phyloP scores from a whole-genome alignment of 2,888 invertebrate genomes.

The Asteroscopus sphinx region DNA sequence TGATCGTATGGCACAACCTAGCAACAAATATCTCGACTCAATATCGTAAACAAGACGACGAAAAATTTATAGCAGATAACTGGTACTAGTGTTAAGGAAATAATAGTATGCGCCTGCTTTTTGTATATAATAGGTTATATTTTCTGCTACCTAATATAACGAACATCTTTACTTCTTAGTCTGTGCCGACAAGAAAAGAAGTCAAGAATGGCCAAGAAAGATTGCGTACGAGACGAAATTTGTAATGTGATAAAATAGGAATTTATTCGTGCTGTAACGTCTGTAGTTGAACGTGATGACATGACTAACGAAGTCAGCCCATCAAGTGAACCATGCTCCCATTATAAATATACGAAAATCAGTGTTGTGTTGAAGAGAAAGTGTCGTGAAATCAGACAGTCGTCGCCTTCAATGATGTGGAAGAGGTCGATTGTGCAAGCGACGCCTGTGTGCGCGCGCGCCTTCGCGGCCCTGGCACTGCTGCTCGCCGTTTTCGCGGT shows the following conservation, averaged over 20 bases:
- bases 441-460: slow-evolving; percentile 68
- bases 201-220: slow-evolving; percentile 44
- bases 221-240: slow-evolving; percentile 43
- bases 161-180: too few relatives aligned
- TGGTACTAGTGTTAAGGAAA: too few relatives aligned
- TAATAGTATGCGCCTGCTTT: too few relatives aligned
- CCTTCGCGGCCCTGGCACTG: slow-evolving; percentile 69
- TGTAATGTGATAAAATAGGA: slow-evolving; percentile 47
- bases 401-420: slow-evolving; percentile 88
- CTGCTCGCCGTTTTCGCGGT: slow-evolving; percentile 72
- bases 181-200: too few relatives aligned
- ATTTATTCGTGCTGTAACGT: slow-evolving; percentile 38
- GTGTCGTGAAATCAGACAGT: slow-evolving; percentile 87
- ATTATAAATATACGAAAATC: slow-evolving; percentile 59
- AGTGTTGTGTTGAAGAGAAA: slow-evolving; percentile 82
- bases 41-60: too few relatives aligned
- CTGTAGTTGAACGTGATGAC: slow-evolving; percentile 62
- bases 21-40: too few relatives aligned
- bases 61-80: too few relatives aligned
- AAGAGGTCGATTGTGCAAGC: slow-evolving; percentile 89
- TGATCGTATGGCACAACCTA: too few relatives aligned
- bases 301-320: slow-evolving; percentile 64
- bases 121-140: too few relatives aligned
- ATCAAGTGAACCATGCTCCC: slow-evolving; percentile 69
- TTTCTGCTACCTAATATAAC: too few relatives aligned